Evolutionary conservation across 2,797 vertebrate species (phyloP).

Genomic region (Masticophis lateralis): DNA sequence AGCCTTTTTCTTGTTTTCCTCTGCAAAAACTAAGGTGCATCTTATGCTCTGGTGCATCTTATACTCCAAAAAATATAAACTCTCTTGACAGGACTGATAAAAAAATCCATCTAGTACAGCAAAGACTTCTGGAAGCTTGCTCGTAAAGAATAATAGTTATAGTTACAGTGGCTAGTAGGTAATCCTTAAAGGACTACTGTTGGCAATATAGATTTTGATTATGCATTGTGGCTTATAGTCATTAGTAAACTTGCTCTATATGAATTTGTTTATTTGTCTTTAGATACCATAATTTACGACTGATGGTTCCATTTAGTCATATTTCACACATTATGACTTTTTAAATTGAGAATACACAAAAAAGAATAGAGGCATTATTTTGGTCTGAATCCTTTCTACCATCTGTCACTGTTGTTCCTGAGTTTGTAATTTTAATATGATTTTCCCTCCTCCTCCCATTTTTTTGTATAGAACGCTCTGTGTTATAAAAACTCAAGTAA

Average conservation of each 20-base stretch:
- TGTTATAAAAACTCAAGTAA: slow-evolving; percentile 75
- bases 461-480: slow-evolving; percentile 74
- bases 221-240: neutral
- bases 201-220: neutral
- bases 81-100: neutral
- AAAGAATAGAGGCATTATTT: slow-evolving; percentile 51
- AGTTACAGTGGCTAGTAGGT: neutral
- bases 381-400: slow-evolving; percentile 56
- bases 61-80: neutral
- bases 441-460: slow-evolving; percentile 57
- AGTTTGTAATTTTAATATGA: slow-evolving; percentile 61
- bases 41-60: too few species aligned
- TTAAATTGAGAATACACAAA: slow-evolving; percentile 42
- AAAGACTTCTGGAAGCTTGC: neutral
- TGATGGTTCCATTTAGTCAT: slow-evolving; percentile 49
- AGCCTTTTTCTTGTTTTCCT: too few species aligned
- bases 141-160: neutral
- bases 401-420: slow-evolving; percentile 67
- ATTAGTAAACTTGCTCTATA: neutral
- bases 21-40: too few species aligned
- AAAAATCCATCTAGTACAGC: neutral
- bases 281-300: slow-evolving; percentile 6
- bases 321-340: slow-evolving; percentile 38
- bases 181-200: neutral
- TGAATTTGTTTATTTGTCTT: neutral